Conservation (phyloP, 2,888 invertebrate genomes). For the Ichneumoninae sp. region DNA sequence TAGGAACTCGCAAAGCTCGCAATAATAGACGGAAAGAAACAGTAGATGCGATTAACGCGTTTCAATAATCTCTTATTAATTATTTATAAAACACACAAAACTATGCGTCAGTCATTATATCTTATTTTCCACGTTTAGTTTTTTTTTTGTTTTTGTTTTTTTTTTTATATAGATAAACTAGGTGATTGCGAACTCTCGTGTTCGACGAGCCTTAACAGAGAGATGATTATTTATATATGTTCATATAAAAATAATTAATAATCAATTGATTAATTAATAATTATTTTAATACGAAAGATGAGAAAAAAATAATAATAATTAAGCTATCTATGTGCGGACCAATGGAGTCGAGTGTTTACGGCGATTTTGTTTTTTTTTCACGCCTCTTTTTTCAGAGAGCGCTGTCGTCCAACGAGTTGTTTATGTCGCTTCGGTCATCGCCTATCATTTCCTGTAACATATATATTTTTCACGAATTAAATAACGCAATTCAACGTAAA, state of each 20-base stretch:
- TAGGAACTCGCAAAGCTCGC: constrained; percentile 66
- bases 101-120: constrained; percentile 63
- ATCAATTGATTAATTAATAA: constrained; percentile 28
- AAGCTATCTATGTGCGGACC: constrained; percentile 35
- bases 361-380: constrained; percentile 14
- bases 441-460: constrained; percentile 88
- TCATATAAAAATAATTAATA: constrained; percentile 46
- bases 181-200: constrained; percentile 22
- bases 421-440: constrained; percentile 85
- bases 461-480: constrained; percentile 56
- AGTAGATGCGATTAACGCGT: constrained; percentile 46
- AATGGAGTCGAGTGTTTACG: constrained; percentile 6
- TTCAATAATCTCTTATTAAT: constrained; percentile 41
- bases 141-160: neutral
- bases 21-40: constrained; percentile 42
- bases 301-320: constrained; percentile 23
- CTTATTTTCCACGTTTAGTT: constrained; percentile 52
- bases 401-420: constrained; percentile 82
- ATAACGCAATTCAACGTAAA: constrained; percentile 44
- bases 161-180: constrained; percentile 45
- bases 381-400: constrained; percentile 70
- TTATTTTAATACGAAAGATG: constrained; percentile 22
- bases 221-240: constrained; percentile 18
- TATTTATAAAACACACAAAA: constrained; percentile 54
- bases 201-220: constrained; percentile 37